Conservation (phyloP, 35 echinoderm and acorn worm genomes). For the Apostichopus japonicus region DNA sequence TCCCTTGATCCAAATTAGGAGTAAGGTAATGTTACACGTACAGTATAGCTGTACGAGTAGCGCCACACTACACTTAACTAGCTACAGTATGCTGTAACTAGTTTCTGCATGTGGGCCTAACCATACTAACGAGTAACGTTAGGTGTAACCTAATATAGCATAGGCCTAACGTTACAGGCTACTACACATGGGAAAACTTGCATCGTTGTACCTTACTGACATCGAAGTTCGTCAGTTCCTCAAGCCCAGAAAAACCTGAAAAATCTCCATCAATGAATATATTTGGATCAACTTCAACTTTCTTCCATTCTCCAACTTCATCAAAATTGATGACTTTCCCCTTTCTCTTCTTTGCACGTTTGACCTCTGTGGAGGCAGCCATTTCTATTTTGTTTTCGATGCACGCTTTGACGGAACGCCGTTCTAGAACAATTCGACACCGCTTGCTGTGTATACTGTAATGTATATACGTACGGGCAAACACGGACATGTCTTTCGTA, state of each 20-base stretch:
- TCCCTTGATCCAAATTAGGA: too few relatives aligned
- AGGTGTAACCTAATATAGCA: neutral
- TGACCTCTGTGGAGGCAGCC: conserved; percentile 33
- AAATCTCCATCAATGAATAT: conserved; percentile 48
- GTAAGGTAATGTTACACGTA: neutral
- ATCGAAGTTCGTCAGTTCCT: conserved; percentile 25
- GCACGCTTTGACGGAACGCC: neutral
- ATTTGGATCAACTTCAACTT: conserved; percentile 31
- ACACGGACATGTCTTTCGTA: too few relatives aligned
- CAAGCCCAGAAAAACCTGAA: conserved; percentile 46
- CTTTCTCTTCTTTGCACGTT: neutral
- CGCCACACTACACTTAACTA: neutral
- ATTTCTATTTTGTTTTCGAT: neutral
- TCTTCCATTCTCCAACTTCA: conserved; percentile 33
- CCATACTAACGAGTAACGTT: too few relatives aligned
- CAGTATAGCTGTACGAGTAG: neutral
- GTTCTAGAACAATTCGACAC: neutral
- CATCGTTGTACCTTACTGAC: neutral
- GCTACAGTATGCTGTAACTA: neutral
- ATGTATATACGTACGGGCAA: too few relatives aligned
- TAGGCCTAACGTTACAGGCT: conserved; percentile 11
- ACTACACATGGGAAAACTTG: too few relatives aligned
- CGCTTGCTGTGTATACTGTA: too few relatives aligned
- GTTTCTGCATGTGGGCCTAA: neutral
- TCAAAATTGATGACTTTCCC: conserved; percentile 17